Conservation (phyloP, 2,888 invertebrate genomes). For the Pterostichus madidus region DNA sequence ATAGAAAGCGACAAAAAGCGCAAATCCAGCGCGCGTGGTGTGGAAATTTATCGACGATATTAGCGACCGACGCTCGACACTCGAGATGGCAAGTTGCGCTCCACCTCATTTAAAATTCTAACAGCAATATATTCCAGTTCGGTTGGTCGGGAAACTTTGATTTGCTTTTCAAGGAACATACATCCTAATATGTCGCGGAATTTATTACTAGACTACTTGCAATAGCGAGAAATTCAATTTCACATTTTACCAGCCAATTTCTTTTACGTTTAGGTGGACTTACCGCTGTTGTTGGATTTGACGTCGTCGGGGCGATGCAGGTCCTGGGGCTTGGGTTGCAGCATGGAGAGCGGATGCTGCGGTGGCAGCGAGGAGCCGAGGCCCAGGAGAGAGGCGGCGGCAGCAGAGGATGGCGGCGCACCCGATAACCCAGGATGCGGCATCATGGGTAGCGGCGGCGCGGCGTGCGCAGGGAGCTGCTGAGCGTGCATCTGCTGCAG, state of each 20-base stretch:
- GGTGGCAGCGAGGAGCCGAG: constrained; percentile 83
- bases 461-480: constrained; percentile 84
- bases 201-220: constrained; percentile 54
- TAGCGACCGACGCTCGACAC: constrained; percentile 58
- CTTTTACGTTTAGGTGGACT: constrained; percentile 73
- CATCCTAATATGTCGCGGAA: constrained; percentile 63
- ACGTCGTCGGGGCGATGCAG: constrained; percentile 87
- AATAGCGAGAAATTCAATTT: constrained; percentile 59
- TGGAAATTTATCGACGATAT: constrained; percentile 63
- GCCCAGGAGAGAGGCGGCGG: constrained; percentile 82
- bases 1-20: constrained; percentile 59
- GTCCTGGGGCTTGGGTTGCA: constrained; percentile 88
- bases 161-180: constrained; percentile 63
- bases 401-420: constrained; percentile 79
- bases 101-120: constrained; percentile 66
- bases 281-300: constrained; percentile 86
- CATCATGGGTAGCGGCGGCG: constrained; percentile 86
- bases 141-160: constrained; percentile 62
- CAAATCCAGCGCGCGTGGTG: constrained; percentile 55
- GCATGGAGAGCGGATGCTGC: constrained; percentile 87
- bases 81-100: constrained; percentile 38
- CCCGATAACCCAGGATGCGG: constrained; percentile 83
- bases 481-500: constrained; percentile 97
- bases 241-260: constrained; percentile 34
- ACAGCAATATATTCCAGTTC: constrained; percentile 65